Conservation (phyloP, 2,888 invertebrate genomes). For the Corythucha ciliata region DNA sequence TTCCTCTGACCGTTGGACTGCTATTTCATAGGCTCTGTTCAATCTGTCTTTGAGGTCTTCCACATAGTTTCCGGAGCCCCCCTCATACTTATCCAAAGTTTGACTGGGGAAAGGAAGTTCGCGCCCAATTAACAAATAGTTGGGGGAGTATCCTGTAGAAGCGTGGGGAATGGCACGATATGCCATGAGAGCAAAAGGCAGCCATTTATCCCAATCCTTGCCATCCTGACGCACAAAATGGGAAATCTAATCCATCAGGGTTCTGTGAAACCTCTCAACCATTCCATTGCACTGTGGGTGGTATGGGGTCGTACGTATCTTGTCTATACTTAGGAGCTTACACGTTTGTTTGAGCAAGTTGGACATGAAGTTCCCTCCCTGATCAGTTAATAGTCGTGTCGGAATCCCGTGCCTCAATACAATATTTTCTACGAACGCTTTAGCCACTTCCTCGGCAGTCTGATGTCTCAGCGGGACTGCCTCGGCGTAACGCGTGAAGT, state of each 20-base stretch:
- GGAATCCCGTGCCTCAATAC: slow-evolving; percentile 11
- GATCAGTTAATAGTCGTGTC: slow-evolving; percentile 31
- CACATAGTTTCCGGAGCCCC: too few relatives aligned
- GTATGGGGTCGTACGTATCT: slow-evolving; percentile 36
- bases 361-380: slow-evolving; percentile 36
- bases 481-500: slow-evolving; percentile 17
- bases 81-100: too few relatives aligned
- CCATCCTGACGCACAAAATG: slow-evolving; percentile 36
- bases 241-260: slow-evolving; percentile 37
- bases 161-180: slow-evolving; percentile 37
- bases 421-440: slow-evolving; percentile 4
- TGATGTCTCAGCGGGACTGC: slow-evolving; percentile 7
- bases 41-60: neutral
- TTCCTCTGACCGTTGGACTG: neutral
- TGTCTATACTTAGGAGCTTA: slow-evolving; percentile 32
- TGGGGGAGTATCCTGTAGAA: slow-evolving; percentile 31
- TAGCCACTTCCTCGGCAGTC: slow-evolving; percentile 3
- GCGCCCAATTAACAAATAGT: slow-evolving; percentile 21
- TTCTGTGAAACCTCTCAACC: slow-evolving; percentile 38
- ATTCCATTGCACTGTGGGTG: slow-evolving; percentile 38
- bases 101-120: too few relatives aligned
- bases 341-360: slow-evolving; percentile 35
- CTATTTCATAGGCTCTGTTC: neutral
- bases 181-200: slow-evolving; percentile 36
- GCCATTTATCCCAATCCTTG: slow-evolving; percentile 38